A percentile compares a stretch with the other conserved stretches of the same genome.
These are phyloP conservation scores for Oreonectes daqikongensis DNA, from an alignment of 2,797 vertebrate species.

Conservation along the genomic window DNA sequence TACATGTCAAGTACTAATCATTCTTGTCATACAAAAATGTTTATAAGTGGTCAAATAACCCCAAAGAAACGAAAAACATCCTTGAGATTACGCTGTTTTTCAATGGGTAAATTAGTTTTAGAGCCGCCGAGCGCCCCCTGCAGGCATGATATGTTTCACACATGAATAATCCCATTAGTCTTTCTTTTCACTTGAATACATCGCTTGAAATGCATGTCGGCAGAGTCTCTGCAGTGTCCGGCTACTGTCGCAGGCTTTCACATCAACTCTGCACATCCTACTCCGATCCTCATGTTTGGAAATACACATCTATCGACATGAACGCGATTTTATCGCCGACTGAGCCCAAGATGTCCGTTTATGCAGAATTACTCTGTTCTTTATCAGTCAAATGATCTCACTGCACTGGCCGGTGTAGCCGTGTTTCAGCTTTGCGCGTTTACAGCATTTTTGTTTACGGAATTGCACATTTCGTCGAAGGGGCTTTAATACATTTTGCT, in stretches of 20 bases:
- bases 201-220: conserved; percentile 53
- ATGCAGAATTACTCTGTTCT: conserved; percentile 20
- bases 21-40: not conserved
- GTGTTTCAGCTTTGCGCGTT: conserved; percentile 35
- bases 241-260: conserved; percentile 63
- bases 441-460: conserved; percentile 39
- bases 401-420: conserved; percentile 46
- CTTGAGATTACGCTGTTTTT: not conserved
- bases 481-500: conserved; percentile 57
- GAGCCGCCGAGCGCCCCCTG: conserved; percentile 26
- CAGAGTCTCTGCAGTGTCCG: conserved; percentile 69
- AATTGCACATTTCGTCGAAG: conserved; percentile 42
- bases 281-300: not conserved
- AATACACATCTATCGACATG: conserved; percentile 24
- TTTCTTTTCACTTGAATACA: conserved; percentile 17
- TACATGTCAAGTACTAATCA: not conserved
- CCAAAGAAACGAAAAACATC: not conserved
- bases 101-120: rapidly evolving
- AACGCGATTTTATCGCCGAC: conserved; percentile 4
- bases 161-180: not conserved
- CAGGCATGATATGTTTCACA: rapidly evolving
- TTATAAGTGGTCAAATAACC: not conserved
- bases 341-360: not conserved
- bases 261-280: conserved; percentile 22
- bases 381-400: conserved; percentile 29